Base-by-base conservation (phyloP, 92 coral and sea anemone genomes). In the Phymanthus crucifer region DNA sequence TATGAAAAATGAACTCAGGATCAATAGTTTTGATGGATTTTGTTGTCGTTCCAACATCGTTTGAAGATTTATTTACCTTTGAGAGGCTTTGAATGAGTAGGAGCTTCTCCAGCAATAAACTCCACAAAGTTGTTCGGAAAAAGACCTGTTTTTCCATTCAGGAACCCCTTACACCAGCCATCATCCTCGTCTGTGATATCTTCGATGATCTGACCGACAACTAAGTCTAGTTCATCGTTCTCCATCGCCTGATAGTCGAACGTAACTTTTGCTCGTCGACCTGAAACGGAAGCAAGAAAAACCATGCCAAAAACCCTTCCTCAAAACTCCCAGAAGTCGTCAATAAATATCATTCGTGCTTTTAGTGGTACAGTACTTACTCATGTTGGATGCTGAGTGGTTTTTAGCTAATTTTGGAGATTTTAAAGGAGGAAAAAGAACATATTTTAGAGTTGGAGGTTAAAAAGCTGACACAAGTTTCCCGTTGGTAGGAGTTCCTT, bases 101-200 rank as follows among this genome's bases (percentile, higher is more conserved):
- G 74, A 16, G 86, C 47, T 82, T 29, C 84, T 34, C 36, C 78
- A 23, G 83, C 47, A 14, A 86, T 45, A 75, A 89, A 85, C 69
- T 94, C 93, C 18, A 93, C 98, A 65, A 93, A 95, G 83, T 95
- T 95, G 54, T 81, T 83, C 17, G 99, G 99, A 70, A 95, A 95
- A 90, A 93, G 76, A 27, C 98, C 99, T 12, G 70, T 88, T 46
- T 80, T 89, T 43, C 99, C 99, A 69, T 87, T 72, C 31, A 91
- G 76, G 26, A 86, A 86, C 78, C 99, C 99, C 76, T 89, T 89
- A 74, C 95, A 93, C 99, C 99, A 95, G 65, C 99, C 99, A 61
- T 80, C 94, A 70, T 89, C 97, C 57, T 78, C 88, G 57, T 91
- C 91, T 61, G 52, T 82, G 34, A 95, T 79, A 83, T 90, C 84